These are phyloP conservation scores for Electrophaes corylata DNA, from an alignment of 2,888 invertebrate species.

Conservation along the genomic window DNA sequence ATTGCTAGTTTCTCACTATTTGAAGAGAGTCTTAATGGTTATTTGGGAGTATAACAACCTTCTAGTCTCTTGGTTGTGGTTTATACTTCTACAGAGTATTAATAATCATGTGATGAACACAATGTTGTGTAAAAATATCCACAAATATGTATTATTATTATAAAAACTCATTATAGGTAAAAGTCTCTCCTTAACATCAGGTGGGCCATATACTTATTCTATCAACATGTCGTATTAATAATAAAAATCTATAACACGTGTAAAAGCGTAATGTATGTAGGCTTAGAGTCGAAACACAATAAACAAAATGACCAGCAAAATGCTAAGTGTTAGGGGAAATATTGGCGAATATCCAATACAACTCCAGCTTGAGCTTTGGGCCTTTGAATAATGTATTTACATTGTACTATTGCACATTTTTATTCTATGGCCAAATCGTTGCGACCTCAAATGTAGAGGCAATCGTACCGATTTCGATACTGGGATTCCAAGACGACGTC, in stretches of 20 bases:
- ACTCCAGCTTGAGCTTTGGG: constrained; percentile 2
- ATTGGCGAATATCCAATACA: constrained; percentile 22
- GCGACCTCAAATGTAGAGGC: background rate
- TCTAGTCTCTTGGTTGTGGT: too few species aligned
- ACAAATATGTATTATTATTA: too few species aligned
- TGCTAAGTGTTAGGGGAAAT: constrained; percentile 11
- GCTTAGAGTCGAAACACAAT: constrained; percentile 7
- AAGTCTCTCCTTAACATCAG: too few species aligned
- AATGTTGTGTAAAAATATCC: too few species aligned
- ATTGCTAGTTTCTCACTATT: background rate
- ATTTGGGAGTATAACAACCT: too few species aligned
- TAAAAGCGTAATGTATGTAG: background rate
- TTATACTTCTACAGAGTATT: too few species aligned
- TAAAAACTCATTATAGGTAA: too few species aligned
- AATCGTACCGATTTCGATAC: background rate
- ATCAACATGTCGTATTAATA: too few species aligned
- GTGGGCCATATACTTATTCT: too few species aligned
- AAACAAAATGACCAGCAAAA: constrained; percentile 25
- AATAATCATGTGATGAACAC: too few species aligned
- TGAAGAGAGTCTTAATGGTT: background rate
- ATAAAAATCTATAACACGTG: background rate
- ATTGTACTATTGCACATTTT: constrained; percentile 1
- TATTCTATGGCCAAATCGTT: background rate
- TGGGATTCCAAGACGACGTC: background rate
- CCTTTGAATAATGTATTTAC: constrained; percentile 15